A percentile compares a stretch with the other conserved stretches of the same genome.
These are phyloP conservation scores for Ptychodera flava DNA, from an alignment of 35 echinoderm and acorn worm genomes.

Conservation along the genomic window DNA sequence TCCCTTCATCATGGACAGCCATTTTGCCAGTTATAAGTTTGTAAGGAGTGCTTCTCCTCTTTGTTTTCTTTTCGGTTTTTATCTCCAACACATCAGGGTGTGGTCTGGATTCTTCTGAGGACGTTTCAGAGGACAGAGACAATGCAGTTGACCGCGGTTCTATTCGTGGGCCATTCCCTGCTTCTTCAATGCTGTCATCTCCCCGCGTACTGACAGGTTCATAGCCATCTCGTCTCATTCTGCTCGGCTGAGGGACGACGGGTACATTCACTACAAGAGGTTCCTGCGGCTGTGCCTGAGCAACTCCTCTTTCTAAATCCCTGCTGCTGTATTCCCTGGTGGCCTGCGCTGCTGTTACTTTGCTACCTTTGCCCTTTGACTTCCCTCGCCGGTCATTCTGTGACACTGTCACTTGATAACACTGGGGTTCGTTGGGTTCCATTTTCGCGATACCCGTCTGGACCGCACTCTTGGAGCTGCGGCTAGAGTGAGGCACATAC, in stretches of 20 bases:
- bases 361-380: constrained; percentile 7
- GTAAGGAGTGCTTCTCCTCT: constrained; percentile 39
- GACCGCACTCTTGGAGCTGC: constrained; percentile 49
- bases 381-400: constrained; percentile 30
- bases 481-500: constrained; percentile 82
- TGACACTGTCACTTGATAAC: constrained; percentile 63
- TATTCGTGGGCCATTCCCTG: not conserved
- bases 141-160: constrained; percentile 5
- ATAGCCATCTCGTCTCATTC: constrained; percentile 6
- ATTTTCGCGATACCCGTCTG: constrained; percentile 93
- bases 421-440: constrained; percentile 58
- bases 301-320: not conserved
- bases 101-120: not conserved
- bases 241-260: constrained; percentile 36
- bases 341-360: not conserved
- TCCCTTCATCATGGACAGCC: constrained; percentile 31
- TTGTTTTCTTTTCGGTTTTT: constrained; percentile 21
- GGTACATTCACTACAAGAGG: constrained; percentile 20
- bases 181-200: not conserved
- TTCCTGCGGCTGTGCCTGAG: constrained; percentile 27
- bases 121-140: not conserved
- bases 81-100: not conserved
- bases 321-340: constrained; percentile 13
- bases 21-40: constrained; percentile 31
- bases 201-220: not conserved